Evolutionary conservation across 1,140 invertebrate genomes (phyloP).

Genomic region (Apis cerana): DNA sequence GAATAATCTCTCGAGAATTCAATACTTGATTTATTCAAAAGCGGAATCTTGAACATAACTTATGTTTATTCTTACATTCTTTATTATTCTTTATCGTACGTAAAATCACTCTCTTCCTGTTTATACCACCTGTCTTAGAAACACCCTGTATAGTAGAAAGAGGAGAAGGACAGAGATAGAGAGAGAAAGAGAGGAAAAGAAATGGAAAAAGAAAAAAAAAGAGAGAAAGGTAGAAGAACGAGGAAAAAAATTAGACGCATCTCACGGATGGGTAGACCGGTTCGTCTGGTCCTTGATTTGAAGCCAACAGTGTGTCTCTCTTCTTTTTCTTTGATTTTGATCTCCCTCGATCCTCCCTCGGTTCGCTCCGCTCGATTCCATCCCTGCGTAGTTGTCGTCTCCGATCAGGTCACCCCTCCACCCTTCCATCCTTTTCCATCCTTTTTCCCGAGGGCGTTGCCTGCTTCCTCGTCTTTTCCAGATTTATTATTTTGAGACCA

Average conservation of each 20-base stretch:
- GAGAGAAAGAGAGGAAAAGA: constrained; percentile 15
- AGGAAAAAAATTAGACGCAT: constrained; percentile 70
- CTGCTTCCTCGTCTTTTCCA: constrained; percentile 36
- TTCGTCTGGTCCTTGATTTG: constrained; percentile 79
- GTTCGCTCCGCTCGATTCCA: constrained; percentile 29
- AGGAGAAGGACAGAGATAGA: constrained; percentile 28
- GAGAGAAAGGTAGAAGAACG: constrained; percentile 36
- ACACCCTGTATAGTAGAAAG: constrained; percentile 14
- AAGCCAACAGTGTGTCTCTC: constrained; percentile 67
- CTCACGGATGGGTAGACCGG: constrained; percentile 74
- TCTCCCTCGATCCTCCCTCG: constrained; percentile 42
- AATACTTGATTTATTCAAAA: too few species aligned
- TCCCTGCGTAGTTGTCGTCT: constrained; percentile 30
- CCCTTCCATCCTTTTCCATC: constrained; percentile 15
- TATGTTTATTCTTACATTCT: too few species aligned
- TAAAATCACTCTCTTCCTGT: too few species aligned
- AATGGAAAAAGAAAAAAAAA: neutral
- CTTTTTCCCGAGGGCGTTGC: constrained; percentile 54
- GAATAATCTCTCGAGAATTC: too few species aligned
- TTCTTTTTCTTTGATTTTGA: constrained; percentile 63
- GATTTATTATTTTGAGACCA: neutral
- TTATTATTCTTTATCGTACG: too few species aligned
- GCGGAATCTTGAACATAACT: too few species aligned
- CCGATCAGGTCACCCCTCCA: constrained; percentile 24
- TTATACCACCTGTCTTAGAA: too few species aligned